Evolutionary conservation across 53 echinoderm and acorn worm species (phyloP), one percentile per base, ranked within the genome.

Genomic region (Stichopus horrens): DNA sequence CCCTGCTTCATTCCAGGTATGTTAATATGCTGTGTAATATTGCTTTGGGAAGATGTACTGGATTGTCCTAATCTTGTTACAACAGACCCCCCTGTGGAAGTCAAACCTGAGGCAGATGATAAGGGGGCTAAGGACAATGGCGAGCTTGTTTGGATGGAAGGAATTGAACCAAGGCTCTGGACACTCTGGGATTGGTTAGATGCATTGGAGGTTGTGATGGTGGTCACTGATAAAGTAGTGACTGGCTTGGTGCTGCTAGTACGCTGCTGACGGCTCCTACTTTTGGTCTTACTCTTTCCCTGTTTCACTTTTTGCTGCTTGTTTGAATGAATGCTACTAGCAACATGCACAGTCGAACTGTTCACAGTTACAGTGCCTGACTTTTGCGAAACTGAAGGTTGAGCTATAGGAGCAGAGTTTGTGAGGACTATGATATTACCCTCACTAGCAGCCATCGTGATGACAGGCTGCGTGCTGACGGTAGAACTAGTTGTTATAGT

Each of bases 351-450:
- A 76, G 23, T 53, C 5, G 77, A 10, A 51, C 77, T 76, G 77
- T 54, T 76, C 4, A 53, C 54, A 13, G 77, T 53, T 51, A 76
- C 77, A 76, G 77, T 53, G 77, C 21, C 19, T 71, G 71, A 16
- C 6, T 71, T 71, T 18, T 71, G 71, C n/a, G 16, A 71, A 7
- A 71, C 16, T 19, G 71, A 71, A 71, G 14, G 14, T 71, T 71
- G 71, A 18, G 71, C 71, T 87, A 75, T 56, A 16, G 87, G 87
- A 9, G 74, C 14, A 4, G 83, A 83, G 58, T 83, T 92, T 51
- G 93, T 95, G 89, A 96, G 93, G 65, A 96, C 93, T 53, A 96
- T 96, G 57, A 96, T 93, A 80, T 93, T 96, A 53, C 96, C 96
- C 66, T 94, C 94, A 58, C 95, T 96, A 7, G 95, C 95, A 22